Conservation (phyloP, 2,888 invertebrate genomes). For the Dinocampus coccinellae region DNA sequence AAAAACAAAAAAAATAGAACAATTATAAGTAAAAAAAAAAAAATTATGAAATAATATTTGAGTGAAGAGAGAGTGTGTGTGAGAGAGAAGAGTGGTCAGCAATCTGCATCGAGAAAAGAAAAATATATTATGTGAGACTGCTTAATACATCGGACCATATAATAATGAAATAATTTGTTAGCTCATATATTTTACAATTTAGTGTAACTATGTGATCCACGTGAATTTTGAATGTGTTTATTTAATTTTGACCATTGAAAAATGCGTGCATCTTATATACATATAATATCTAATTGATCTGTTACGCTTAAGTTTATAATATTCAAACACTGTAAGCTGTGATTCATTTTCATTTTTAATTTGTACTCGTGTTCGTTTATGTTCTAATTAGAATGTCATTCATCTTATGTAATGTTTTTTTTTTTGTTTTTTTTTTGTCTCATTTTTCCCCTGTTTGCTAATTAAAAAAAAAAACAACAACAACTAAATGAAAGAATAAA, state of each 20-base stretch:
- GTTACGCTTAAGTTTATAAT: conserved; percentile 37
- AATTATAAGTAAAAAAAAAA: conserved; percentile 30
- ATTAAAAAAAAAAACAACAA: no score
- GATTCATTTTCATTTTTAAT: conserved; percentile 53
- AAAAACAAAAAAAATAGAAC: conserved; percentile 14
- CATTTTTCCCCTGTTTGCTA: conserved; percentile 36
- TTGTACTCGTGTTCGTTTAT: conserved; percentile 43
- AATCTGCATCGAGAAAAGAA: conserved; percentile 41
- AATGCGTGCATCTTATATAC: conserved; percentile 27
- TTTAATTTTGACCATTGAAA: conserved; percentile 26
- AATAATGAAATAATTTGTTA: conserved; percentile 33
- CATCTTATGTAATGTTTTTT: conserved; percentile 46
- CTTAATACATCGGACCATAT: conserved; percentile 37
- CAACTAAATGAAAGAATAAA: conserved; percentile 44
- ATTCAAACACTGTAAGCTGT: conserved; percentile 54
- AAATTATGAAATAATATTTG: conserved; percentile 30
- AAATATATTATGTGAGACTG: conserved; percentile 38
- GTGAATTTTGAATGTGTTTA: conserved; percentile 25
- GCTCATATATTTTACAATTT: conserved; percentile 35
- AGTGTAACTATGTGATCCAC: conserved; percentile 36
- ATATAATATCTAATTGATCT: conserved; percentile 12
- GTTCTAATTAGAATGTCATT: conserved; percentile 36
- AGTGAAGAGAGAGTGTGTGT: conserved; percentile 31
- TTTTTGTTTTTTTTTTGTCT: conserved; percentile 37
- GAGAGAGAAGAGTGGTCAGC: no score